Evolutionary conservation across 2,888 invertebrate genomes (phyloP).

Genomic region (Cosmia pyralina): DNA sequence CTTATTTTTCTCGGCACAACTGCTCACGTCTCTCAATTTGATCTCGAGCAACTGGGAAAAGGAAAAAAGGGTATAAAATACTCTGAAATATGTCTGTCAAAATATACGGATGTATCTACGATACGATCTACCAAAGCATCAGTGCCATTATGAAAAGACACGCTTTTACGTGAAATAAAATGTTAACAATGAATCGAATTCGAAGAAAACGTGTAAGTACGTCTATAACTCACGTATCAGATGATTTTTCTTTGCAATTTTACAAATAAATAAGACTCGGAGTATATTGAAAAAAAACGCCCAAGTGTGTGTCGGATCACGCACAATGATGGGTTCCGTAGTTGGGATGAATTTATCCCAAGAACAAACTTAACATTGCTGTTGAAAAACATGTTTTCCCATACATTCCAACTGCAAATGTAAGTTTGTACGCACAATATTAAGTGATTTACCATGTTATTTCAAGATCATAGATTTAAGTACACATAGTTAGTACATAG

Average conservation of each 20-base stretch:
- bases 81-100: not conserved
- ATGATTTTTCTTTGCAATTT: not conserved
- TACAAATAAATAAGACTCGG: not conserved
- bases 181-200: slow-evolving; percentile 19
- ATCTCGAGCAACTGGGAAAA: slow-evolving; percentile 43
- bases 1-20: slow-evolving; percentile 32
- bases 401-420: no score
- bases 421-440: no score
- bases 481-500: no score
- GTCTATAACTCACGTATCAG: not conserved
- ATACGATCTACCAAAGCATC: slow-evolving; percentile 27
- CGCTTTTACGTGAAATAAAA: slow-evolving; percentile 19
- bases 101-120: not conserved
- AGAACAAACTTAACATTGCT: no score
- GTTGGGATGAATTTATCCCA: no score
- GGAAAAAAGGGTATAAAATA: slow-evolving; percentile 11
- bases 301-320: no score
- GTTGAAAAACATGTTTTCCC: no score
- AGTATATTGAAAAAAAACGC: not conserved
- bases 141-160: not conserved
- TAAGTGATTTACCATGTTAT: no score
- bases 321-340: no score
- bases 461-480: no score
- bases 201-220: slow-evolving; percentile 2
- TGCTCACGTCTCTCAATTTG: slow-evolving; percentile 16